Base-by-base conservation (phyloP, 2,888 invertebrate species). In the Tetropium fuscum region DNA sequence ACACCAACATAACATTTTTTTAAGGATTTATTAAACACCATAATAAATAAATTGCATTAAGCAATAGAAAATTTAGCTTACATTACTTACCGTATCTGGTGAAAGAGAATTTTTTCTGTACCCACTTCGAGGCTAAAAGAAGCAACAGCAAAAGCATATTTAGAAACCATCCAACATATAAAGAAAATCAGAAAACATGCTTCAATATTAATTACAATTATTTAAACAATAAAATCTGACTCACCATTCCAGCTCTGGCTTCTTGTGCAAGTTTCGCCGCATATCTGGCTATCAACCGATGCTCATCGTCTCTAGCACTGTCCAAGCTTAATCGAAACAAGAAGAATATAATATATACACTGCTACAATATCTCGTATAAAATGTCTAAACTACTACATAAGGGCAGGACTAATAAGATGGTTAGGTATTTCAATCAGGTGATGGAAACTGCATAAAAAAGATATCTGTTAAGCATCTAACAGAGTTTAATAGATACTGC, bases 201-300 rank as follows among this genome's bases (percentile, higher is more conserved):
- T 51, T 10, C 32, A 58, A 8, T 43, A 41, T 30, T 25, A 45
- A 22, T 15, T 41, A 19, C n/a, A 30, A 0, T 22, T n/a, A n/a
- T n/a, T n/a, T n/a, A n/a, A n/a, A n/a, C 27, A 18, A 27, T 22
- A 43, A 22, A 22, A 10, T 32, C 19, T 22, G n/a, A n/a, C 66
- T 64, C 65, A 76, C 87, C 87, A 88, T 87, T 69, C 81, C 81
- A 45, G 93, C 90, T 75, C 93, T 87, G 68, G 91, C 91, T 81
- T 97, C 95, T 74, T 97, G 97, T 6, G 98, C 97, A 58, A 99
- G 84, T 70, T 97, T 87, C 5, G 97, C 97, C 1, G 98, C 97
- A 83, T 99, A 99, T 74, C 97, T 86, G 38, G 98, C 98, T 78
- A 99, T 99, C 63, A 99, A 87, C 61, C 97, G 88, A 81, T 98